Evolutionary conservation across 1,140 invertebrate genomes (phyloP).

Genomic region (Drosophila sproati): DNA sequence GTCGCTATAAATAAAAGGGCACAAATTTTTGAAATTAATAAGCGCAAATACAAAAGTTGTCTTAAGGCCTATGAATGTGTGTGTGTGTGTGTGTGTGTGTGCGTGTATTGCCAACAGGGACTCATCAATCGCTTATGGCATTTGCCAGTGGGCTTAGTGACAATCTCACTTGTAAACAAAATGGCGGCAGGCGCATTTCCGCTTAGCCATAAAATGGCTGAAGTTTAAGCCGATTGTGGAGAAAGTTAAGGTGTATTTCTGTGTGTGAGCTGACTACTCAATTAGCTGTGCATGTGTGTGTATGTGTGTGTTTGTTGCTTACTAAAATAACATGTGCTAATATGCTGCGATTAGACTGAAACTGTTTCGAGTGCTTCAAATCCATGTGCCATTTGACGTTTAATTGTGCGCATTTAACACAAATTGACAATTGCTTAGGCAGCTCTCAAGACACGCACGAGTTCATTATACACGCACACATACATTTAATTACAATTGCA

Average conservation of each 20-base stretch:
- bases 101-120: constrained; percentile 16
- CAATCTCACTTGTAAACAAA: constrained; percentile 48
- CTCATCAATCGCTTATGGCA: constrained; percentile 55
- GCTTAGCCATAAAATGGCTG: constrained; percentile 43
- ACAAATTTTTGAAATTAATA: constrained; percentile 72
- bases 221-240: constrained; percentile 3
- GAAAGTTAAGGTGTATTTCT: constrained; percentile 18
- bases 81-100: background rate
- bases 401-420: constrained; percentile 75
- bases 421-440: constrained; percentile 76
- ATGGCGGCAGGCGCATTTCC: constrained; percentile 39
- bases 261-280: constrained; percentile 30
- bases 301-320: constrained; percentile 19
- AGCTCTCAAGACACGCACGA: constrained; percentile 42
- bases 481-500: constrained; percentile 64
- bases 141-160: constrained; percentile 44
- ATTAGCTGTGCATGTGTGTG: constrained; percentile 21
- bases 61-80: constrained; percentile 2
- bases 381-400: constrained; percentile 63
- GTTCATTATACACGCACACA: constrained; percentile 18
- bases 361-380: constrained; percentile 33
- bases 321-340: constrained; percentile 58
- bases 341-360: constrained; percentile 59
- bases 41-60: constrained; percentile 49
- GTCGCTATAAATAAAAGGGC: constrained; percentile 44